Base-by-base conservation (phyloP, 1,140 invertebrate genomes). In the Bradynema listronoti region DNA sequence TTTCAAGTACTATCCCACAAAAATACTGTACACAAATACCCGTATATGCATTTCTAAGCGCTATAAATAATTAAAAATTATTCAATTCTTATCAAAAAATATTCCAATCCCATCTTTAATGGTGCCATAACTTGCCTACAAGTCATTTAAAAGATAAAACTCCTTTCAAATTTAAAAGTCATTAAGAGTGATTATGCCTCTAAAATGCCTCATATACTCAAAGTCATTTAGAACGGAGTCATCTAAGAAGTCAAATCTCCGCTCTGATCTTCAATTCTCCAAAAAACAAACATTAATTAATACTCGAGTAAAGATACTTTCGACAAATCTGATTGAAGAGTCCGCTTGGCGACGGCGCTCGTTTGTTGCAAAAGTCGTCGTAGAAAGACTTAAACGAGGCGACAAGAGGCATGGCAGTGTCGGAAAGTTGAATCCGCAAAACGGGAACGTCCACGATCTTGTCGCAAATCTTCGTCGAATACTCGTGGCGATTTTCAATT, bases 401-500 rank as follows among this genome's bases (percentile, higher is more conserved):
- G 14, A 60, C 30, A 7, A 71, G 52, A 29, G 60, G 67, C 16
- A 68, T 50, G 2, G 39, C 25, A 9, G 36, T 47, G 22, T 33
- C 51, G 33, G 55, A 32, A 5, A 68, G 22, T 11, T 25, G 7
- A 43, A 61, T 55, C 27, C 51, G 24, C 16, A 22, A 42, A 16
- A 56, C 51, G 24, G 49, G 27, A 42, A 75, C 19, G 53, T 68
- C 51, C 22, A 64, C 61, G 59, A 87, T 69, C 81, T 83, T 64
- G 85, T 84, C 0, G 85, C 87, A 1, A 84, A 83, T 61, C 83
- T 82, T 50, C 83, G 82, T 65, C 68, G 66, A 29, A 79, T 73
- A 68, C 85, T 83, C 46, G 91, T 80, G 19, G 87, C 82, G 68
- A 85, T 79, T 33, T 87, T 81, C 9, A 42, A 94, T 81, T 78